Percentiles rank a stretch among this genome's conserved stretches.
phyloP scores from a whole-genome alignment of 2,888 invertebrate species.

The Drosophila mulleri region DNA sequence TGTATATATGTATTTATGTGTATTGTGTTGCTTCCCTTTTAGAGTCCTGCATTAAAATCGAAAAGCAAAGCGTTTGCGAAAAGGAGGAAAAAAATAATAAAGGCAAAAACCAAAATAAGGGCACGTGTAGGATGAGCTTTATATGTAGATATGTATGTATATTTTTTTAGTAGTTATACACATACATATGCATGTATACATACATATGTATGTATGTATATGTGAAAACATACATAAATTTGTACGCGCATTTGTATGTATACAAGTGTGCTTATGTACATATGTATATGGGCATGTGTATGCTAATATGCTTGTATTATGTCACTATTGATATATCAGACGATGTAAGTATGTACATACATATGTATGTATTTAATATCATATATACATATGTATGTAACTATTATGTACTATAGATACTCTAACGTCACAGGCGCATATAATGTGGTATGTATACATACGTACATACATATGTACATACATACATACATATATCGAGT shows the following conservation, averaged over 20 bases:
- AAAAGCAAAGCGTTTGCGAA: conserved; percentile 53
- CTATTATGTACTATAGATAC: background rate
- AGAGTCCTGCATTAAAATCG: conserved; percentile 50
- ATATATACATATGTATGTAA: background rate
- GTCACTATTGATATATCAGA: background rate
- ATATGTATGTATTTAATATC: too few relatives aligned
- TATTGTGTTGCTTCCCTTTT: conserved; percentile 32
- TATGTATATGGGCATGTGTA: background rate
- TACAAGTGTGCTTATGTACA: too few relatives aligned
- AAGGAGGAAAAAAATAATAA: conserved; percentile 43
- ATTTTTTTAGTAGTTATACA: background rate
- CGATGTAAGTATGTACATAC: background rate
- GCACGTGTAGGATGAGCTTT: conserved; percentile 77
- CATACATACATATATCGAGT: too few relatives aligned
- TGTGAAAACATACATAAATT: too few relatives aligned
- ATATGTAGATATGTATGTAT: conserved; percentile 2
- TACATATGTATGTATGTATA: background rate
- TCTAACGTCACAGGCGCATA: background rate
- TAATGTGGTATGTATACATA: too few relatives aligned
- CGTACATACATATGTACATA: background rate
- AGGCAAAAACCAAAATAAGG: conserved; percentile 70
- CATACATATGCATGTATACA: background rate
- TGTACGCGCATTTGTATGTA: background rate
- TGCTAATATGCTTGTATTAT: conserved; percentile 6
- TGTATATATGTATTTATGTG: background rate